These are phyloP conservation scores for Loris lydekkerianus DNA, from an alignment of 2,797 vertebrate genomes.

Conservation along the genomic window DNA sequence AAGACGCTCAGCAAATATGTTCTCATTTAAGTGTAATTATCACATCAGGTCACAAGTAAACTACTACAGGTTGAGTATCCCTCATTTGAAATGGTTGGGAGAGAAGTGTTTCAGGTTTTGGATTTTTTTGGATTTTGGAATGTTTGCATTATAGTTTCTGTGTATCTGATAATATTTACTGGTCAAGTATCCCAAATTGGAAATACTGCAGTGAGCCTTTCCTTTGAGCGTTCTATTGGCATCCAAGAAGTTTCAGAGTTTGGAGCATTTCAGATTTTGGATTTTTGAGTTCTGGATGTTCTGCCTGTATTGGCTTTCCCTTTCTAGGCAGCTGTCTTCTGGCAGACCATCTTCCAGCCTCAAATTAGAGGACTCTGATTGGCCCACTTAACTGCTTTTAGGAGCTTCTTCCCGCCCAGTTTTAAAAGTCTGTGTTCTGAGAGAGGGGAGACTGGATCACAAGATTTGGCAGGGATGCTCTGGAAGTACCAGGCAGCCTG, in stretches of 20 bases:
- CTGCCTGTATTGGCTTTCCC: background rate
- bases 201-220: background rate
- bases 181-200: background rate
- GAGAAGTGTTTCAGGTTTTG: background rate
- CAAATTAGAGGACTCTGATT: background rate
- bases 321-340: background rate
- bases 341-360: background rate
- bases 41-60: background rate
- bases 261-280: background rate
- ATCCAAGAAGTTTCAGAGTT: background rate
- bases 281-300: background rate
- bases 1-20: constrained; percentile 34
- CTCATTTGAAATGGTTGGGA: background rate
- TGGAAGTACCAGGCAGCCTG: background rate
- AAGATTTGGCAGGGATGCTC: background rate
- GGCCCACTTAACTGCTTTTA: constrained; percentile 1
- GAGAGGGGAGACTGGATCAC: background rate
- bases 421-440: constrained; percentile 21
- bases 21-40: background rate
- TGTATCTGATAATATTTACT: background rate
- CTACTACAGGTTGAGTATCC: background rate
- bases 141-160: background rate
- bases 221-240: background rate
- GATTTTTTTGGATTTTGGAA: background rate
- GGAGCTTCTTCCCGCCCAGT: constrained; percentile 17